Evolutionary conservation across 2,797 vertebrate genomes (phyloP), one percentile per base, ranked within the genome.

Genomic region (Orientallactaga sibirica): DNA sequence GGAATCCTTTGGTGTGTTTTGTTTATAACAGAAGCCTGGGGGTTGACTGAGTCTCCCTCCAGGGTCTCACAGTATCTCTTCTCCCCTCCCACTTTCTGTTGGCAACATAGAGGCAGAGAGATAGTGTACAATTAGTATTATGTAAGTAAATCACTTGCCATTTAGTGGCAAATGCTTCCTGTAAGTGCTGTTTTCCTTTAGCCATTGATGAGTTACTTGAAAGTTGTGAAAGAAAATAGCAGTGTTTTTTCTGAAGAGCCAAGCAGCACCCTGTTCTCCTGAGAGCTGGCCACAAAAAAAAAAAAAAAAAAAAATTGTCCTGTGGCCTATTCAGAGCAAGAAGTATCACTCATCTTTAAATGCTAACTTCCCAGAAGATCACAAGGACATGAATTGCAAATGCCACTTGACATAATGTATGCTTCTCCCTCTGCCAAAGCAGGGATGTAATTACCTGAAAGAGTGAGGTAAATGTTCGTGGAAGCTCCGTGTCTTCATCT

Each of bases 371-470:
- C 84, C 75, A 93, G 90, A 96, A 92, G 58, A 94, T 92, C 81
- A 86, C 66, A 93, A 85, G 71, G 67, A 78, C 67, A 81, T 95
- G 86, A 95, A 94, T 91, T 91, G 37, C 84, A 93, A 95, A 96
- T 91, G 20, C 20, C 79, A 79, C 70, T 96, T 96, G 77, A 75
- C 85, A 73, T 93, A 94, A 94, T 86, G 80, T 82, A 87, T 48
- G 48, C 64, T 52, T 55, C 91, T 95, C 24, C 27, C 43, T 90
- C 52, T 95, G 92, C 81, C 89, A 94, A 94, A 89, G 85, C 27
- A 80, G 29, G 37, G 71, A 68, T 95, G 41, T 87, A 90, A 95
- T 97, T 91, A 94, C 80, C 89, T 97, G 68, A 64, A 92, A 92
- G 62, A 96, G 76, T 84, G 37, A 96, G 52, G 73, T 74, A 78